These are phyloP conservation scores for Jaculus jaculus DNA, from an alignment of 2,113 vertebrate genomes.

Conservation along the genomic window DNA sequence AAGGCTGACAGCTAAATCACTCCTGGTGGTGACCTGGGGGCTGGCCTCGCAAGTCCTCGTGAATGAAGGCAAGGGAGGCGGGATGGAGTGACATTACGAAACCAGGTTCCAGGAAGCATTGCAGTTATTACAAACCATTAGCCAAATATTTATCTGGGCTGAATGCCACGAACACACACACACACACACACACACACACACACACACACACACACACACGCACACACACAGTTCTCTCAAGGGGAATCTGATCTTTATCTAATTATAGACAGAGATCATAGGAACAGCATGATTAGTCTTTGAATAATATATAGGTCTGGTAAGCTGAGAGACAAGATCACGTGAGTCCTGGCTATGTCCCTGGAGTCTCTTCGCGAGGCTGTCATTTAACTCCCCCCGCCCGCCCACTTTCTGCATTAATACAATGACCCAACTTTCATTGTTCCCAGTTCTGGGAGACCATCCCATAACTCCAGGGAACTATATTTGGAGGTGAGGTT, in stretches of 20 bases:
- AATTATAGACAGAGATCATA: conserved; percentile 40
- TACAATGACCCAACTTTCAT: background rate
- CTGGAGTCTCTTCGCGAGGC: conserved; percentile 11
- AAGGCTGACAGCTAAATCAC: conserved; percentile 61
- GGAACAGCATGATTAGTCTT: conserved; percentile 17
- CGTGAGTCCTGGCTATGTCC: background rate
- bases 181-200: conserved; percentile 4
- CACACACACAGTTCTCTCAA: background rate
- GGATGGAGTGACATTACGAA: conserved; percentile 24
- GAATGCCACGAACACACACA: background rate
- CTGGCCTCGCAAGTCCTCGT: background rate
- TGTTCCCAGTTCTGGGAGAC: conserved; percentile 2
- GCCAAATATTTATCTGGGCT: conserved; percentile 30
- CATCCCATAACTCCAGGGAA: background rate
- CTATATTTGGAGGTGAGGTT: background rate
- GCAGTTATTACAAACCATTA: conserved; percentile 22
- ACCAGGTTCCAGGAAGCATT: conserved; percentile 35
- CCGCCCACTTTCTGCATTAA: conserved; percentile 19
- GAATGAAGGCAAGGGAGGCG: conserved; percentile 7
- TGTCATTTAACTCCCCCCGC: background rate
- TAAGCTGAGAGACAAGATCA: conserved; percentile 16
- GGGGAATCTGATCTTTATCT: conserved; percentile 9
- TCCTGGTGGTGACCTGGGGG: conserved; percentile 28
- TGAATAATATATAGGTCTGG: conserved; percentile 57
- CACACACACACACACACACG: background rate